Evolutionary conservation across 2,113 vertebrate species (phyloP), one percentile per base, ranked within the genome.

Genomic region (Vicugna pacos): DNA sequence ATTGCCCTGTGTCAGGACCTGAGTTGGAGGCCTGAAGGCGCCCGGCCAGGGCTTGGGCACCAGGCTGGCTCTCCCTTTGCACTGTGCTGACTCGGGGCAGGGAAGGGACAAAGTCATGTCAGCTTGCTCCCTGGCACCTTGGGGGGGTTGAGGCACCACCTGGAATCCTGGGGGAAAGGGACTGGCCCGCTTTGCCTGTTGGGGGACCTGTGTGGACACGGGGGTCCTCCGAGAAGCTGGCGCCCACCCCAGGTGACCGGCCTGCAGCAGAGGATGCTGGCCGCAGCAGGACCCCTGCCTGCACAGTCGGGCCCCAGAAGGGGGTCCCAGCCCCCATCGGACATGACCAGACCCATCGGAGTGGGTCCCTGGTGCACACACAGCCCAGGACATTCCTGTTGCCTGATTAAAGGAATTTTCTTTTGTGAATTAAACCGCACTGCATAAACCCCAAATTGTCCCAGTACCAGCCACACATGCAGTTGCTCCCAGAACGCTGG

Each of bases 331-430:
- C 11, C 60, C 30, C 62, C 67, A 4, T 22, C 35, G 6, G 77
- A 35, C 8, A 0, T 7, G 0, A 32, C 48, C 38, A 5, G 62
- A 17, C 62, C 38, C 56, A 11, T 65, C 12, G 0, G 67, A 48
- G 32, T 0, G 32, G 72, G 65, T 9, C 54, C 48, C 12, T 2
- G 5, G 38, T 26, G 35, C 7, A 14, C 62, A 3, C 38, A 8
- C 54, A 2, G 10, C 1, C 3, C 19, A 65, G 82, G 79, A 50
- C 22, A 35, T 91, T 79, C 70, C 73, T 84, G 42, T 14, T 76
- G 94, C 94, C 80, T 97, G 94, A 95, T 95, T 92, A 97, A 92
- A 97, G 92, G 77, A 52, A 46, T 35, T 46, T 76, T 89, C 77
- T 46, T 79, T 26, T 85, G 89, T 54, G 88, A 89, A 28, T 60